These are phyloP conservation scores for Orthosia gracilis DNA, from an alignment of 2,888 invertebrate species.

Conservation along the genomic window DNA sequence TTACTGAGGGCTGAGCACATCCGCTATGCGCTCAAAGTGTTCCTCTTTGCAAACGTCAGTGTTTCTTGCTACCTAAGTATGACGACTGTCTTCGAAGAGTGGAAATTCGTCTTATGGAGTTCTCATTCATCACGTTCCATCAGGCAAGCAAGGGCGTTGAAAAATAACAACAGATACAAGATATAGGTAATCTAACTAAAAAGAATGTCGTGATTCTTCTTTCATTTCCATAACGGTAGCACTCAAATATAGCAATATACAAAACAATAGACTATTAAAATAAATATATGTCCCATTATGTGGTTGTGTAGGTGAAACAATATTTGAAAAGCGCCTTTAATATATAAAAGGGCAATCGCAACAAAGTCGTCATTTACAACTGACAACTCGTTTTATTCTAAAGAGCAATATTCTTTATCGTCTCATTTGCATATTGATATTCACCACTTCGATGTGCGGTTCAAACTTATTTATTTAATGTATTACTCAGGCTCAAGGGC, in stretches of 20 bases:
- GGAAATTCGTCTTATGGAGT: neutral
- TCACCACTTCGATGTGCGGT: too few relatives aligned
- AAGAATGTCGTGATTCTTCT: constrained; percentile 15
- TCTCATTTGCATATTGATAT: constrained; percentile 1
- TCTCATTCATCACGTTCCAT: neutral
- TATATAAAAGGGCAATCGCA: constrained; percentile 47
- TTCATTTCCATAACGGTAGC: constrained; percentile 4
- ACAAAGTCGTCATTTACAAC: constrained; percentile 21
- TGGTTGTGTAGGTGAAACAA: constrained; percentile 20
- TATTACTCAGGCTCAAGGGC: too few relatives aligned
- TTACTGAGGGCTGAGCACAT: too few relatives aligned
- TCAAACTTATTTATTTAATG: neutral
- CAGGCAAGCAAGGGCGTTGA: neutral
- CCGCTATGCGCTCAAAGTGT: neutral
- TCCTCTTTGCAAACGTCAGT: neutral
- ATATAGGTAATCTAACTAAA: constrained; percentile 15
- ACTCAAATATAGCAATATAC: constrained; percentile 5
- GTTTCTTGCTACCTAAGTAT: neutral
- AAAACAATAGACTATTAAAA: constrained; percentile 57
- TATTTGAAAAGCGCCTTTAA: constrained; percentile 47
- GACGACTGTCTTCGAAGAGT: neutral
- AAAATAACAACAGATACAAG: too few relatives aligned
- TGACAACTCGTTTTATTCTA: constrained; percentile 17
- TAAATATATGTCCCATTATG: constrained; percentile 31
- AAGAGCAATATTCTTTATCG: neutral